These are phyloP conservation scores for Harpalus rubripes DNA, from an alignment of 2,888 invertebrate species.

Conservation along the genomic window DNA sequence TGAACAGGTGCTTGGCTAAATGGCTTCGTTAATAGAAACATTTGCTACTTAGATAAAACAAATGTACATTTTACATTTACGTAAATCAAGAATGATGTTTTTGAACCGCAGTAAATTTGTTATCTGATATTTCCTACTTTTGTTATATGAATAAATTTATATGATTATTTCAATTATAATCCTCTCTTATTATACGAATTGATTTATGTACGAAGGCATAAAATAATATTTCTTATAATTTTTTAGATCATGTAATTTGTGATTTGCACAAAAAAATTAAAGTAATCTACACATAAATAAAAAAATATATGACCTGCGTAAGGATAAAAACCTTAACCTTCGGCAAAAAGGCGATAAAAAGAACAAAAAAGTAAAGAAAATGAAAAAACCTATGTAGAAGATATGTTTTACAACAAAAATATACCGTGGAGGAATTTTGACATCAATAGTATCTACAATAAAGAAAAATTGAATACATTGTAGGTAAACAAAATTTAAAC, in stretches of 20 bases:
- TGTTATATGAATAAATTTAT: not conserved
- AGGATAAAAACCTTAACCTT: conserved; percentile 4
- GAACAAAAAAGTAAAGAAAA: conserved; percentile 1
- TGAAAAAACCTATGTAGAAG: not conserved
- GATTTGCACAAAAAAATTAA: not conserved
- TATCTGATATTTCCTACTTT: not conserved
- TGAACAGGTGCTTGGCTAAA: not conserved
- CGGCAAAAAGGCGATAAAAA: conserved; percentile 18
- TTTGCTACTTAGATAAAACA: not conserved
- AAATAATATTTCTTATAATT: too few relatives aligned
- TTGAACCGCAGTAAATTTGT: not conserved
- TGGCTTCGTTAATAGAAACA: not conserved
- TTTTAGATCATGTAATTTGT: not conserved
- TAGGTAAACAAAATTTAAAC: too few relatives aligned
- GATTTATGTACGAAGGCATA: not conserved
- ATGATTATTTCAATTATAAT: not conserved
- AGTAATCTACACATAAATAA: conserved; percentile 11
- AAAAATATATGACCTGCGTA: conserved; percentile 4
- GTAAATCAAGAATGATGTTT: not conserved
- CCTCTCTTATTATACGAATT: not conserved
- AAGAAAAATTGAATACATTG: too few relatives aligned
- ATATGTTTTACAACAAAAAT: not conserved
- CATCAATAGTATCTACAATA: too few relatives aligned
- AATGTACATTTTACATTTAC: not conserved
- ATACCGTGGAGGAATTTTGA: too few relatives aligned